Conservation (phyloP, 2,888 invertebrate genomes). For the Diogma glabrata region DNA sequence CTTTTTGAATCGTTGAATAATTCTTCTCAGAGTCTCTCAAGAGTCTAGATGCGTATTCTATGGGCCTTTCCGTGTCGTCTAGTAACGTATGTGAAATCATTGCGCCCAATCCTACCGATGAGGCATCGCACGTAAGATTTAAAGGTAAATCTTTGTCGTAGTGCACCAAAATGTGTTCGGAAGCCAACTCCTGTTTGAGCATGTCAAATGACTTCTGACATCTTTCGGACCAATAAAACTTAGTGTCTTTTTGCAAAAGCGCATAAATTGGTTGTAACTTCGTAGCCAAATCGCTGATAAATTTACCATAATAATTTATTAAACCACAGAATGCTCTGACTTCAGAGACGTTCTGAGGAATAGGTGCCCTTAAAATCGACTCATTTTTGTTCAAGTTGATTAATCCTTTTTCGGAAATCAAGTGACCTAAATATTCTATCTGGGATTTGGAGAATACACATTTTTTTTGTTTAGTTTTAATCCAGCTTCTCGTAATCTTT, state of each 20-base stretch:
- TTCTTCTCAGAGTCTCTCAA: conserved; percentile 15
- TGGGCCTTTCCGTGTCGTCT: conserved; percentile 6
- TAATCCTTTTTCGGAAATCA: no score
- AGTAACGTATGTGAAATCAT: no score
- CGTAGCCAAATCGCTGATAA: conserved; percentile 19
- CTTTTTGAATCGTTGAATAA: conserved; percentile 20
- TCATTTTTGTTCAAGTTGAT: conserved; percentile 12
- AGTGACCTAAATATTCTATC: not conserved
- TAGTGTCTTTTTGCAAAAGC: conserved; percentile 10
- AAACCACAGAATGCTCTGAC: conserved; percentile 15
- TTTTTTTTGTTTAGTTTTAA: not conserved
- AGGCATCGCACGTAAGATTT: no score
- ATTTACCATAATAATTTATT: conserved; percentile 19
- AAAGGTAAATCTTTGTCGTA: no score
- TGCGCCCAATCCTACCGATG: no score
- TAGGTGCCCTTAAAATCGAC: conserved; percentile 12
- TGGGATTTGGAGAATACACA: not conserved
- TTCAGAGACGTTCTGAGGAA: conserved; percentile 7
- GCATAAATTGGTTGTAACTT: not conserved
- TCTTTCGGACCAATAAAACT: no score
- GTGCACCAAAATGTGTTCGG: no score
- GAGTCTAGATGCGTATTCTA: conserved; percentile 16
- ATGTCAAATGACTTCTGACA: no score
- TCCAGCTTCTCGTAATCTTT: not conserved
- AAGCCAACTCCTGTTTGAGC: no score